phyloP scores from a whole-genome alignment of 2,888 invertebrate species.

The Apamea anceps region DNA sequence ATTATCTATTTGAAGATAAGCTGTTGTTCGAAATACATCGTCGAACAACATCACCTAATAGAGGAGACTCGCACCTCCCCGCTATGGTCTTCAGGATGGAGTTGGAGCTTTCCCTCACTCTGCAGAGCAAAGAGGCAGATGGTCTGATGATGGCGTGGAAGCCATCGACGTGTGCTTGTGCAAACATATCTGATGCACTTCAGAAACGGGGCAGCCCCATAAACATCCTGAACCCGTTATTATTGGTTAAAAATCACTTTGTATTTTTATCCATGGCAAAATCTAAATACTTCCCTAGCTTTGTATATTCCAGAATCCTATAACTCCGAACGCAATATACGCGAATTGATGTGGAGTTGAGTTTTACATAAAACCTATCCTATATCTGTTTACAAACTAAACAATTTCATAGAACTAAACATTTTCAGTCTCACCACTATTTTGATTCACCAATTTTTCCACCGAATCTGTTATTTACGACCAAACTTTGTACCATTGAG shows the following conservation, averaged over 20 bases:
- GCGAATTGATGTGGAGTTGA: background rate
- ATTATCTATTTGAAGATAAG: too few species aligned
- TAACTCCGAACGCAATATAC: background rate
- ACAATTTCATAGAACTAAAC: background rate
- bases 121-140: too few species aligned
- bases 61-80: too few species aligned
- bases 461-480: slow-evolving; percentile 36
- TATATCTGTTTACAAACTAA: background rate
- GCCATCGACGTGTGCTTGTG: too few species aligned
- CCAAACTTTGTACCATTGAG: slow-evolving; percentile 42
- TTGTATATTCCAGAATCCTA: background rate
- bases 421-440: background rate
- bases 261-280: background rate
- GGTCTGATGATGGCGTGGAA: too few species aligned
- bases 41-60: too few species aligned
- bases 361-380: background rate
- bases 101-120: too few species aligned
- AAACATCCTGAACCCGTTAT: too few species aligned
- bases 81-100: too few species aligned
- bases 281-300: background rate
- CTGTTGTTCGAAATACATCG: too few species aligned
- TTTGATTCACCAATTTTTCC: slow-evolving; percentile 15
- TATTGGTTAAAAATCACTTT: background rate
- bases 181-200: too few species aligned
- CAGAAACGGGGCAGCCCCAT: too few species aligned